Conservation (phyloP, 2,888 invertebrate genomes). For the Desoria tigrina region DNA sequence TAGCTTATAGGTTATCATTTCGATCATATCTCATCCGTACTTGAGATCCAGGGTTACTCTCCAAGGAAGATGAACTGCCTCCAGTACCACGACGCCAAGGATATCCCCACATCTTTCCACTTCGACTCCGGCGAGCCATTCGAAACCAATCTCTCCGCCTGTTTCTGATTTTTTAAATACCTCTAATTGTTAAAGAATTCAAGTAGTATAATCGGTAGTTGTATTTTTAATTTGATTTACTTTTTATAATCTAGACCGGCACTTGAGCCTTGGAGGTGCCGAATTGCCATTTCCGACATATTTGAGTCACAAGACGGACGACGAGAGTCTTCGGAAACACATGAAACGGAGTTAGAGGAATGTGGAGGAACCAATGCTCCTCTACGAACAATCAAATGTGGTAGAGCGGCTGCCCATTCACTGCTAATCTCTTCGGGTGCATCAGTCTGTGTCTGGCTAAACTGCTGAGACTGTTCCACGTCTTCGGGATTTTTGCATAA, state of each 20-base stretch:
- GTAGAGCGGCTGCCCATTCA: slow-evolving; percentile 87
- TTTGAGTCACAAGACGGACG: slow-evolving; percentile 47
- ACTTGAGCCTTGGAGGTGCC: slow-evolving; percentile 56
- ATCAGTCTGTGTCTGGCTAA: slow-evolving; percentile 65
- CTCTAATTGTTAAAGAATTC: background rate
- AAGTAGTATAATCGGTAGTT: too few relatives aligned
- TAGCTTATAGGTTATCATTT: background rate
- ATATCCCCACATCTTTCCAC: slow-evolving; percentile 31
- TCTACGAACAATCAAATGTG: slow-evolving; percentile 79
- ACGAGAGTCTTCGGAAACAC: slow-evolving; percentile 48
- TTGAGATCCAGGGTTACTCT: slow-evolving; percentile 73
- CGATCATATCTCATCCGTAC: slow-evolving; percentile 56
- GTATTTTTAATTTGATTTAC: slow-evolving; percentile 24
- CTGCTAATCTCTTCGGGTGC: slow-evolving; percentile 81
- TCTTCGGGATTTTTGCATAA: slow-evolving; percentile 40
- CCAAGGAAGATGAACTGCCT: slow-evolving; percentile 77
- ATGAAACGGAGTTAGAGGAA: slow-evolving; percentile 55
- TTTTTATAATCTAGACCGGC: slow-evolving; percentile 57
- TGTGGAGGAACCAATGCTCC: slow-evolving; percentile 70
- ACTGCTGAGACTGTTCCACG: slow-evolving; percentile 55
- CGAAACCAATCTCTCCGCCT: slow-evolving; percentile 35
- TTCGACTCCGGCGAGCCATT: slow-evolving; percentile 33
- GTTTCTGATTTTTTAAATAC: slow-evolving; percentile 1
- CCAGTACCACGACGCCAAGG: slow-evolving; percentile 47
- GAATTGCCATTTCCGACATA: slow-evolving; percentile 43